Evolutionary conservation across 2,113 vertebrate species (phyloP), one percentile per base, ranked within the genome.

Genomic region (Typhlomys cinereus): DNA sequence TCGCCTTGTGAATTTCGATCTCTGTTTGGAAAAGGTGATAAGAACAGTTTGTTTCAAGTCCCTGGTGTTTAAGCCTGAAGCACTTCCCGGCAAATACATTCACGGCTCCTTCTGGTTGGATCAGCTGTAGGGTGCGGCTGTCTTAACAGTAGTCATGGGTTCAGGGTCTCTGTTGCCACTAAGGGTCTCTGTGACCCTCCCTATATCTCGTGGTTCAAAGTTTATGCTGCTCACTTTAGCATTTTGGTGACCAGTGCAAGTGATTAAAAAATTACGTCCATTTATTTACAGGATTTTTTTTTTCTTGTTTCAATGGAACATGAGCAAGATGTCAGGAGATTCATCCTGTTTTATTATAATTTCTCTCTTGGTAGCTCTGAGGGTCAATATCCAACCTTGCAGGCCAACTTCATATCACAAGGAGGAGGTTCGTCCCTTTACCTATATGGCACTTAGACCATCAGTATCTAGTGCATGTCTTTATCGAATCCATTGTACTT

Each of bases 1-100:
- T 97, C 96, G 96, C 97, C 97, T 96, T 97, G 97, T 98, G 97
- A 97, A 98, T 98, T 98, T 98, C 97, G 98, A 98, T 98, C 96
- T 90, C 97, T 97, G 97, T 98, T 98, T 98, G 97, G 97, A 96
- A 97, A 98, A 97, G 96, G 97, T 98, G 97, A 96, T 98, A 98
- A 97, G 97, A 98, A 97, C 96, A 98, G 97, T 98, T 98, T 98
- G 97, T 97, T 97, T 98, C 97, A 97, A 97, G 96, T 97, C 96
- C 96, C 97, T 98, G 96, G 97, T 98, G 96, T 98, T 98, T 98
- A 94, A 97, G 96, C 97, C 96, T 93, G 95, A 97, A 97, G 97
- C 96, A 97, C 86, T 97, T 97, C 95, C 93, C 94, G 97, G 96
- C 73, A 96, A 97, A 98, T 96, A 96, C 95, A 97, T 97, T 97